A percentile compares a stretch with the other conserved stretches of the same genome.
Evolutionary conservation across 2,888 invertebrate species (phyloP).

Genomic region (Rhabditoides inermis): DNA sequence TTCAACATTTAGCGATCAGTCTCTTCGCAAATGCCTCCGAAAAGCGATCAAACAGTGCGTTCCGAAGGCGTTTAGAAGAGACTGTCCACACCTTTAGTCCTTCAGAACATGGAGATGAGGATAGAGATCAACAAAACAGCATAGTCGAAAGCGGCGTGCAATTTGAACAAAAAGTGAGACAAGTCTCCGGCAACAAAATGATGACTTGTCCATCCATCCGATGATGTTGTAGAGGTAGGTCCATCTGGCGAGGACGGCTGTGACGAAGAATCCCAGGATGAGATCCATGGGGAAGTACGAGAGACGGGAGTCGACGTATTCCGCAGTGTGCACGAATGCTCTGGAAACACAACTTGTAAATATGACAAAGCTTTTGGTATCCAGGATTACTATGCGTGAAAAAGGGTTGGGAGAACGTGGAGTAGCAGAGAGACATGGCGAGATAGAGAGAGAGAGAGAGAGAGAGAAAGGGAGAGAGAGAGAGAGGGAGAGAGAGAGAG

Average conservation of each 20-base stretch:
- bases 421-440: too few species aligned
- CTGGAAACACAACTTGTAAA: slow-evolving; percentile 4
- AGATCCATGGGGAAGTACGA: slow-evolving; percentile 29
- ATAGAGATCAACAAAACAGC: too few species aligned
- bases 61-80: too few species aligned
- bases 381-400: neutral
- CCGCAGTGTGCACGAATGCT: slow-evolving; percentile 17
- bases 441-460: too few species aligned
- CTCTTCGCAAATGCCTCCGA: neutral
- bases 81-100: too few species aligned
- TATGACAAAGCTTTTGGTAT: neutral
- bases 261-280: slow-evolving; percentile 42
- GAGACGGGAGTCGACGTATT: slow-evolving; percentile 20
- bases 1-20: neutral
- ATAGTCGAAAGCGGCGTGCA: too few species aligned
- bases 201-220: slow-evolving; percentile 37
- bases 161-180: too few species aligned
- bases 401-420: too few species aligned
- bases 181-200: neutral
- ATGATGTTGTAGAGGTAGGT: slow-evolving; percentile 34
- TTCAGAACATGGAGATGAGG: too few species aligned
- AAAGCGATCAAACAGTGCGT: too few species aligned
- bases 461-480: too few species aligned
- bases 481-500: too few species aligned
- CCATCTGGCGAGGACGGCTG: slow-evolving; percentile 32